Conservation (phyloP, 2,888 invertebrate species). For the Epirrhoe alternata region DNA sequence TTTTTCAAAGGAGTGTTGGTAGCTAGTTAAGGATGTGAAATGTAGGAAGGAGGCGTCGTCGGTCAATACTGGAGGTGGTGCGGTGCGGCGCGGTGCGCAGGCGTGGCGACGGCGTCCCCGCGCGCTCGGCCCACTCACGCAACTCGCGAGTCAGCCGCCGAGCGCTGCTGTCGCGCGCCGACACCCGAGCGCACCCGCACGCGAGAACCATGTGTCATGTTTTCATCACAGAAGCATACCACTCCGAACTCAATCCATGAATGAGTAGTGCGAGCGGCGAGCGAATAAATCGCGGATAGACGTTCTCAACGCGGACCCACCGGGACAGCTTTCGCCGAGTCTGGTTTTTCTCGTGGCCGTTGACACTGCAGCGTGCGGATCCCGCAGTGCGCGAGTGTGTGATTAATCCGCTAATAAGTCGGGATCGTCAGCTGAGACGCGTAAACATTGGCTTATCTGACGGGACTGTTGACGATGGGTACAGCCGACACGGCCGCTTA, state of each 20-base stretch:
- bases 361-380: constrained; percentile 83
- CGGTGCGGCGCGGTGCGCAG: constrained; percentile 77
- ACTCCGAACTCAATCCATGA: constrained; percentile 60
- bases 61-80: constrained; percentile 84
- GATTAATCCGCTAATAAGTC: constrained; percentile 78
- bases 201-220: constrained; percentile 81
- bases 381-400: constrained; percentile 84
- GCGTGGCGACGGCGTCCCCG: constrained; percentile 69
- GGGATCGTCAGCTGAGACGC: constrained; percentile 79
- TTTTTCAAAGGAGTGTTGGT: constrained; percentile 81
- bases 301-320: constrained; percentile 48
- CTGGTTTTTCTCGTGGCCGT: constrained; percentile 82
- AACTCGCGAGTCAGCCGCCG: constrained; percentile 83
- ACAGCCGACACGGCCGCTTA: constrained; percentile 60
- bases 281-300: constrained; percentile 49
- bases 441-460: constrained; percentile 75
- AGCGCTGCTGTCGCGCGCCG: constrained; percentile 78
- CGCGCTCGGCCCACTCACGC: constrained; percentile 70
- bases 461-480: constrained; percentile 69
- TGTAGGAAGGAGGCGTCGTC: constrained; percentile 83
- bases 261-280: constrained; percentile 60
- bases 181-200: constrained; percentile 58
- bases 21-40: constrained; percentile 83
- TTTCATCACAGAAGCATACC: constrained; percentile 76
- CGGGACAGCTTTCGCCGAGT: constrained; percentile 74